These are phyloP conservation scores for Ceratoteleas bidentatus DNA, from an alignment of 1,140 invertebrate species.

Conservation along the genomic window DNA sequence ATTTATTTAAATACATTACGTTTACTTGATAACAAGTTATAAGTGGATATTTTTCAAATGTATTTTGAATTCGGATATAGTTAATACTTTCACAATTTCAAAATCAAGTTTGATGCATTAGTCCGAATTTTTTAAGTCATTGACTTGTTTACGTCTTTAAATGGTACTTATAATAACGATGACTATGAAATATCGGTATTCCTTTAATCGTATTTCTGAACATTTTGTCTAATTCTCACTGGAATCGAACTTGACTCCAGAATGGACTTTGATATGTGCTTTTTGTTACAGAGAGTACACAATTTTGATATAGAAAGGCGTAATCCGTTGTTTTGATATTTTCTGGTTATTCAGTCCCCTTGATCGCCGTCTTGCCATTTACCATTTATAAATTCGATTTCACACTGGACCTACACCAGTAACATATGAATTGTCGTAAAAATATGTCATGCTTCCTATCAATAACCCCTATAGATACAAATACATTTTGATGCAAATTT, in stretches of 20 bases:
- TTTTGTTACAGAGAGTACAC: not conserved
- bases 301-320: conserved; percentile 11
- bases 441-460: conserved; percentile 49
- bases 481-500: conserved; percentile 63
- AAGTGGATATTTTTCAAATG: too few relatives aligned
- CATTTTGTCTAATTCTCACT: too few relatives aligned
- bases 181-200: too few relatives aligned
- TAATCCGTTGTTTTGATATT: conserved; percentile 16
- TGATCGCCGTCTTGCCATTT: conserved; percentile 25
- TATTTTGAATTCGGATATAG: too few relatives aligned
- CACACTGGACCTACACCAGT: conserved; percentile 38
- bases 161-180: too few relatives aligned
- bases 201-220: too few relatives aligned
- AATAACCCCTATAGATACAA: conserved; percentile 54
- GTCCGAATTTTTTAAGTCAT: not conserved
- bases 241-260: too few relatives aligned
- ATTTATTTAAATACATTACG: too few relatives aligned
- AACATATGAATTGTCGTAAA: conserved; percentile 53
- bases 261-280: too few relatives aligned
- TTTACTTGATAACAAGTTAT: too few relatives aligned
- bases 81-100: too few relatives aligned
- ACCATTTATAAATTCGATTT: conserved; percentile 49
- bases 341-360: conserved; percentile 5
- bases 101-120: too few relatives aligned
- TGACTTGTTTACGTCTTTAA: not conserved